Base-by-base conservation (phyloP, 2,888 invertebrate species). In the Dioctria linearis region DNA sequence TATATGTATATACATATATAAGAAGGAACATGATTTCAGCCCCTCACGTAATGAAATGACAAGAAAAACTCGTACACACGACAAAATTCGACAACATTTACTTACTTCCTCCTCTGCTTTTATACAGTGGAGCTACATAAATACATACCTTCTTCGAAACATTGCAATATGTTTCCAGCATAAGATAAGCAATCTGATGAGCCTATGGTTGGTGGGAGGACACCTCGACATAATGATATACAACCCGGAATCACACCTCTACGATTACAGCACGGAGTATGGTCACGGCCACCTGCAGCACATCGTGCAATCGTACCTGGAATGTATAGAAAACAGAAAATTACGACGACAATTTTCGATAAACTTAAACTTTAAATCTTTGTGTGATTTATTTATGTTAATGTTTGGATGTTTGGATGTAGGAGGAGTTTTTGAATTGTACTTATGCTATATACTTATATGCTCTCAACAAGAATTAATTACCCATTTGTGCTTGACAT, bases 111-210 rank as follows among this genome's bases (percentile, higher is more conserved):
- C 25, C 25, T 25, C 25, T 25, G 25, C 25, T 25, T 5, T 46
- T 6, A 46, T 8, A 46, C 46, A 46, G 46, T 8, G 46, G 8
- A 46, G 5, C 46, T 46, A 46, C 46, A 37, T n/a, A n/a, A n/a
- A n/a, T 9, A 82, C 85, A 85, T 86, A 94, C 95, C 96, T 91
- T 96, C 95, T 88, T 95, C 95, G 85, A 95, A 94, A 88, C 96
- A 96, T 87, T 95, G 94, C 75, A 94, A 93, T 84, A 95, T 95
- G 88, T 95, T 95, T 51, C 95, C 95, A 84, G 95, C 94, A 87
- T 93, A 95, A 0, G 95, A 93, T 79, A 95, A 91, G 87, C 95
- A 96, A 73, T 92, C 91, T 81, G 94, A 92, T 67, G 91, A 87
- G 76, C 91, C 87, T 42, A 84, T 83, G 81, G 93, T 92, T 39